These are phyloP conservation scores for Rhincodon typus DNA, from an alignment of 2,797 vertebrate genomes.

Conservation along the genomic window DNA sequence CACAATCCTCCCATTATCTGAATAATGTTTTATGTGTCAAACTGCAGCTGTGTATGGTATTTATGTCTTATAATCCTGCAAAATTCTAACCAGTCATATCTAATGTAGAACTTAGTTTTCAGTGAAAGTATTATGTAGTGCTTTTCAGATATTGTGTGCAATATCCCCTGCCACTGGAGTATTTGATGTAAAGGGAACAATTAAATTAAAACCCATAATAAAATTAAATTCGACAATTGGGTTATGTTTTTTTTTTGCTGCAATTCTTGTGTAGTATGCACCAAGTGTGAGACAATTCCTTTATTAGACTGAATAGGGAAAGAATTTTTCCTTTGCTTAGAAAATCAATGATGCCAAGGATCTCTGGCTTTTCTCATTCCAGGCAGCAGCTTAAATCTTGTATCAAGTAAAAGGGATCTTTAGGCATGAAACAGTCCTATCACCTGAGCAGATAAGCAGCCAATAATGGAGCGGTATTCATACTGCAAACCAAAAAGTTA, in stretches of 20 bases:
- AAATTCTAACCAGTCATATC: slow-evolving; percentile 83
- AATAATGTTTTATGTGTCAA: slow-evolving; percentile 84
- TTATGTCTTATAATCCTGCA: slow-evolving; percentile 89
- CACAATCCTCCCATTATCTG: slow-evolving; percentile 68
- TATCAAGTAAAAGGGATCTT: not conserved
- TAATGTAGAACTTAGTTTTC: slow-evolving; percentile 91
- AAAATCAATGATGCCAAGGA: too few relatives aligned
- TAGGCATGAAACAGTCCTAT: not conserved
- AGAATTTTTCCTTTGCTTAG: not conserved
- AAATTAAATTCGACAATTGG: slow-evolving; percentile 69
- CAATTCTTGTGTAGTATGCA: not conserved
- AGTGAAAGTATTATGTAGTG: slow-evolving; percentile 92
- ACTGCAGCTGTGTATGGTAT: slow-evolving; percentile 90
- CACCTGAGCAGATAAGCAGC: not conserved
- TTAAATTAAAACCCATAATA: slow-evolving; percentile 79
- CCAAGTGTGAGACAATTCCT: not conserved
- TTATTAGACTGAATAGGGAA: not conserved
- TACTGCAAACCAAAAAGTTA: not conserved
- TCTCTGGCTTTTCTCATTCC: not conserved
- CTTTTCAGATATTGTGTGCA: slow-evolving; percentile 99
- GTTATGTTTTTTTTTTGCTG: slow-evolving; percentile 38
- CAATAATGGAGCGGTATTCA: not conserved
- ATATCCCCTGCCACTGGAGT: slow-evolving; percentile 78
- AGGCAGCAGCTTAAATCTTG: not conserved
- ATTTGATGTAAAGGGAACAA: slow-evolving; percentile 84